phyloP scores from a whole-genome alignment of 1,140 invertebrate species.

The Phocides pigmalion region DNA sequence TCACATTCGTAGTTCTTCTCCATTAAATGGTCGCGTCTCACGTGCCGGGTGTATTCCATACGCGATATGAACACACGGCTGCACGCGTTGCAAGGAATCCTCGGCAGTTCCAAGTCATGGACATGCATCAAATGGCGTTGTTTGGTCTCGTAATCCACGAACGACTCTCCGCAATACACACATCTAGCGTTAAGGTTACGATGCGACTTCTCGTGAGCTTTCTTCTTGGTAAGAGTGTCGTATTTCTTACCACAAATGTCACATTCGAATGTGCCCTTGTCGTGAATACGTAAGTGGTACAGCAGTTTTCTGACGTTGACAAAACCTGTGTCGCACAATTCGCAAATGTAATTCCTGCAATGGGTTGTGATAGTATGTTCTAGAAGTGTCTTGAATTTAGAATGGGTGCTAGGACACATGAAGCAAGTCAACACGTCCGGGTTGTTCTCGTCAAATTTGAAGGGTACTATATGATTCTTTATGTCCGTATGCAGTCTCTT shows the following conservation, averaged over 20 bases:
- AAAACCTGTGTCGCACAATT: constrained; percentile 54
- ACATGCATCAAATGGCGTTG: constrained; percentile 35
- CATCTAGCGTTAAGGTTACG: constrained; percentile 11
- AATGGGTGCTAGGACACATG: constrained; percentile 30
- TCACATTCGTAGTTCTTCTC: constrained; percentile 40
- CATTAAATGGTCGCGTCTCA: constrained; percentile 44
- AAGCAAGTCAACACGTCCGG: constrained; percentile 36
- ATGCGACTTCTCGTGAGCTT: constrained; percentile 12
- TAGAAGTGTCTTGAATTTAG: constrained; percentile 38
- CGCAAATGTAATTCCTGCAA: constrained; percentile 52
- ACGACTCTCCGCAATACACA: constrained; percentile 36
- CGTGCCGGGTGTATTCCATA: constrained; percentile 28
- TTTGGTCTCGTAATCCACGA: constrained; percentile 27
- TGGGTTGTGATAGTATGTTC: constrained; percentile 63
- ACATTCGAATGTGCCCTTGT: constrained; percentile 42
- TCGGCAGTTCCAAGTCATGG: constrained; percentile 31
- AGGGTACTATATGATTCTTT: constrained; percentile 47
- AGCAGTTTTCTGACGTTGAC: constrained; percentile 40
- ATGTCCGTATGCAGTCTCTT: constrained; percentile 38
- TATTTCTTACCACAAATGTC: constrained; percentile 41
- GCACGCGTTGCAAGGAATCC: constrained; percentile 43
- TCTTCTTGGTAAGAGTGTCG: constrained; percentile 37
- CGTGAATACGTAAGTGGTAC: constrained; percentile 39
- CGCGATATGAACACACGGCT: constrained; percentile 32
- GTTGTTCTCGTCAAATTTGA: constrained; percentile 43